phyloP scores from a whole-genome alignment of 2,888 invertebrate genomes.

The Pollenia labialis region DNA sequence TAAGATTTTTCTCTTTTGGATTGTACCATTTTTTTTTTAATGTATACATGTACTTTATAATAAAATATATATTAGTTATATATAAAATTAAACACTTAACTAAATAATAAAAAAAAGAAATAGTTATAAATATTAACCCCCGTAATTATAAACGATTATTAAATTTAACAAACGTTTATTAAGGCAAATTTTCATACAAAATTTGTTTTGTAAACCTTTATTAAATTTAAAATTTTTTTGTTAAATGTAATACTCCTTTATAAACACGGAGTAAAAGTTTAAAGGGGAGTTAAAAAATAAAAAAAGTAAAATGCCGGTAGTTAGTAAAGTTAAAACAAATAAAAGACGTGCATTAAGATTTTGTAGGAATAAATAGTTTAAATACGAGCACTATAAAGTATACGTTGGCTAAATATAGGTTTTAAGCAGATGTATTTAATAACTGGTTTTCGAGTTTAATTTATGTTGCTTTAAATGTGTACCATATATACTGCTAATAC shows the following conservation, averaged over 20 bases:
- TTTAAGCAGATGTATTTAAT: neutral
- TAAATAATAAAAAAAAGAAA: slow-evolving; percentile 45
- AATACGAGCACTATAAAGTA: neutral
- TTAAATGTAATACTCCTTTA: no score
- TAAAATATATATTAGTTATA: slow-evolving; percentile 7
- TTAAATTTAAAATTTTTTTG: no score
- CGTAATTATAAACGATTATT: no score
- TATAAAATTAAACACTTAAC: slow-evolving; percentile 37
- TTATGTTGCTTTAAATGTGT: slow-evolving; percentile 54
- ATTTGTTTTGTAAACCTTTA: no score
- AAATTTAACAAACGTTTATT: no score
- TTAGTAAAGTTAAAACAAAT: neutral
- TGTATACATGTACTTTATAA: neutral
- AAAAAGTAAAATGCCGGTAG: neutral
- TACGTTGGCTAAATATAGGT: neutral
- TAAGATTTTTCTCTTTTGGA: slow-evolving; percentile 5
- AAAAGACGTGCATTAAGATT: no score
- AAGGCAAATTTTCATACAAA: no score
- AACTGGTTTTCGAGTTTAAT: slow-evolving; percentile 20
- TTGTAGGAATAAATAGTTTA: no score
- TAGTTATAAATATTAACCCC: slow-evolving; percentile 32
- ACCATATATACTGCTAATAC: slow-evolving; percentile 36
- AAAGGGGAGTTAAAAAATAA: slow-evolving; percentile 1
- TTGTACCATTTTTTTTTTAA: no score
- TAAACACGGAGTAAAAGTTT: no score